phyloP scores from a whole-genome alignment of 2,888 invertebrate genomes.

The Cremastobaeus sp. region DNA sequence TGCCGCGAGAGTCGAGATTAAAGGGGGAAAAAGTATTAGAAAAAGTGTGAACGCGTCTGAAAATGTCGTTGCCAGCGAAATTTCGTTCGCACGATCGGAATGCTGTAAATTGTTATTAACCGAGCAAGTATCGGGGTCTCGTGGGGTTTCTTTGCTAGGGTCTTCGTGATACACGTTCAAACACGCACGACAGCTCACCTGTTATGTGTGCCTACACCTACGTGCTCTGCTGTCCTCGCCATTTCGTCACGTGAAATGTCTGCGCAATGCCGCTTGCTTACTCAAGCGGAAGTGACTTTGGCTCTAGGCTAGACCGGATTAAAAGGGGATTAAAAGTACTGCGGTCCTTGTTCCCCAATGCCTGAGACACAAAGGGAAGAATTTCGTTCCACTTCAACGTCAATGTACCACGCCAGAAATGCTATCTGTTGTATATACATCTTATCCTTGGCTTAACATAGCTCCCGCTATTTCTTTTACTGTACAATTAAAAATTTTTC shows the following conservation, averaged over 20 bases:
- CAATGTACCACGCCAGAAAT: conserved; percentile 49
- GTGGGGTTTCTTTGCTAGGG: conserved; percentile 8
- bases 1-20: conserved; percentile 5
- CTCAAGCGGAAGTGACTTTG: conserved; percentile 61
- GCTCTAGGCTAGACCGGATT: conserved; percentile 63
- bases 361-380: conserved; percentile 54
- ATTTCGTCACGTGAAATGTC: conserved; percentile 56
- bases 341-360: conserved; percentile 59
- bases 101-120: conserved; percentile 45
- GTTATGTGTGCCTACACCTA: conserved; percentile 38
- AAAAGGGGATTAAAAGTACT: conserved; percentile 64
- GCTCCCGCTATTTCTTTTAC: conserved; percentile 4
- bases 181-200: conserved; percentile 15
- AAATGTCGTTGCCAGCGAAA: conserved; percentile 8
- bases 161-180: conserved; percentile 23
- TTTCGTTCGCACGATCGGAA: conserved; percentile 23
- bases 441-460: conserved; percentile 38
- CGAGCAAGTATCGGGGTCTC: conserved; percentile 20
- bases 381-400: conserved; percentile 50
- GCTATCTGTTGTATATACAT: conserved; percentile 38
- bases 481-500: too few relatives aligned
- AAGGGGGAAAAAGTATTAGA: too few relatives aligned
- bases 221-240: conserved; percentile 31
- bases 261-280: conserved; percentile 52
- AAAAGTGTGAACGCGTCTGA: too few relatives aligned